These are phyloP conservation scores for Dysmachus trigonus DNA, from an alignment of 2,888 invertebrate genomes.

Conservation along the genomic window DNA sequence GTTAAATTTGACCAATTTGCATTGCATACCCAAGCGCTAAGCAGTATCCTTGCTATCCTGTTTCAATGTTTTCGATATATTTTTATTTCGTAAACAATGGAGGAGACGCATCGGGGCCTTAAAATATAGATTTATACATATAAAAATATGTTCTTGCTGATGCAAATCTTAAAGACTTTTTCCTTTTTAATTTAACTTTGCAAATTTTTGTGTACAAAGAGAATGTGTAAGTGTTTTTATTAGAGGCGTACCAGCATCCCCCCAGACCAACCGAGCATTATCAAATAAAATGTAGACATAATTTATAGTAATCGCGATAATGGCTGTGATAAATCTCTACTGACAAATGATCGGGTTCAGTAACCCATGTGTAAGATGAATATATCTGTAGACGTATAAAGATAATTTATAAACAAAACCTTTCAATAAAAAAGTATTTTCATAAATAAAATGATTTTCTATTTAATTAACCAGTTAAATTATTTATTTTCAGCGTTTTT, in stretches of 20 bases:
- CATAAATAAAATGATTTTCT: background rate
- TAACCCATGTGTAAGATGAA: slow-evolving; percentile 4
- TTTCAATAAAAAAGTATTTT: slow-evolving; percentile 28
- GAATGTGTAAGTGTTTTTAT: background rate
- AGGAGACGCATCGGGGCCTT: slow-evolving; percentile 15
- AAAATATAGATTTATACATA: background rate
- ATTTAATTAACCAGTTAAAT: background rate
- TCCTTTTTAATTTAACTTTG: slow-evolving; percentile 4
- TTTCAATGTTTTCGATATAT: background rate
- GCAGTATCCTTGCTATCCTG: background rate
- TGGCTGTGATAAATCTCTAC: slow-evolving; percentile 35
- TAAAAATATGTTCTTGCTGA: background rate
- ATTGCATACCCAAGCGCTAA: background rate
- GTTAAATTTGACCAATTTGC: background rate
- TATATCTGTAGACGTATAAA: slow-evolving; percentile 12
- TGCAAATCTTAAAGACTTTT: background rate
- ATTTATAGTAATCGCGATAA: slow-evolving; percentile 33
- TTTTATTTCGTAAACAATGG: background rate
- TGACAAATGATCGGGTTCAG: slow-evolving; percentile 28
- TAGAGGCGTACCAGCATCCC: background rate
- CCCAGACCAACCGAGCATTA: slow-evolving; percentile 25
- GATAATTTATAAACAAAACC: slow-evolving; percentile 26
- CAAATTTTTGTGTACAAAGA: slow-evolving; percentile 8
- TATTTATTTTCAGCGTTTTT: too few relatives aligned
- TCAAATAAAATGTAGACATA: background rate